Evolutionary conservation across 2,113 vertebrate species (phyloP), one percentile per base, ranked within the genome.

Genomic region (Rhinoptilus africanus): DNA sequence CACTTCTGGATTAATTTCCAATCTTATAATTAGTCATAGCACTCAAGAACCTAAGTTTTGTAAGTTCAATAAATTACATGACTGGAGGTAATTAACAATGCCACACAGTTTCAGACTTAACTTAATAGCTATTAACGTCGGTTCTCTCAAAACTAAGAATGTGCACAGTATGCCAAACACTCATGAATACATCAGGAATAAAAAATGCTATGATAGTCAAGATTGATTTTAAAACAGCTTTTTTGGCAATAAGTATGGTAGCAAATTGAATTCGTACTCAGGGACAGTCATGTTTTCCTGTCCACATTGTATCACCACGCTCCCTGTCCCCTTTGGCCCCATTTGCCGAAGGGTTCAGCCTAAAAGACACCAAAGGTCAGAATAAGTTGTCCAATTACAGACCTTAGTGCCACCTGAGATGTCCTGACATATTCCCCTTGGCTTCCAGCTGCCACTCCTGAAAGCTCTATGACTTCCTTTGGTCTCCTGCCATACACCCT

Each of bases 1-100:
- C 93, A 95, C 79, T 92, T 75, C 89, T 92, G 83, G 73, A 62
- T 93, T 95, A 93, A 97, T 89, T 93, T 96, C 59, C 87, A 88
- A 51, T 91, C 71, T 74, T 74, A 35, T 76, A 97, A 97, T 95
- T 95, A 96, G 86, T 54, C 32, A 35, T 47, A 85, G 85, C 86
- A 87, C 76, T 94, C 89, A 81, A 86, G 86, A 89, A 93, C 66
- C 94, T 69, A 82, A 94, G 93, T 94, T 94, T 91, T 81, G 53
- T 68, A 93, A 92, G 93, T 97, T 95, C 91, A 91, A 39, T 85
- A 84, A 95, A 95, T 95, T 87, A 85, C 62, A 74, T 66, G 80
- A 68, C 92, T 96, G 84, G 66, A 93, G 86, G 87, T 94, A 91
- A 95, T 88, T 95, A 96, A 73, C 66, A 88, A 72, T 5, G 81